Evolutionary conservation across 2,888 invertebrate genomes (phyloP), one percentile per base, ranked within the genome.

Genomic region (Agrotis clavis): DNA sequence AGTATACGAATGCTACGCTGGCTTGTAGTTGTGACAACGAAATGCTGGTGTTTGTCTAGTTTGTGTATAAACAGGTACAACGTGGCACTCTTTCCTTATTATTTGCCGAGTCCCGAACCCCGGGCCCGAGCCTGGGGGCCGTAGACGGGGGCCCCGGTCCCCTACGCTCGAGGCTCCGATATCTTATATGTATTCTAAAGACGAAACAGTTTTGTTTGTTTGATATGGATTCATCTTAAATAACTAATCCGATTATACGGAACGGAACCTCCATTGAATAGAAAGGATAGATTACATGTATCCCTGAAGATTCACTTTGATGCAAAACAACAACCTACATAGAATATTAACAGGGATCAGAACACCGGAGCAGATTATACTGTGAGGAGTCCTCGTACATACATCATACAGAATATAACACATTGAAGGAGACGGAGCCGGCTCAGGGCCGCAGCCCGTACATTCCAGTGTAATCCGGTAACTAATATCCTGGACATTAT

Each of bases 401-500:
- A n/a, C n/a, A n/a, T n/a, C 30, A 48, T 56, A 56, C 14, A 19
- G 4, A 48, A 56, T 50, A 54, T 25, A 72, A 73, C 19, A 54
- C 41, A 41, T 25, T 54, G 1, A 19, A 14, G 25, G 51, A 60
- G 13, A n/a, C 47, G 41, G 13, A 25, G 45, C 35, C 19, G 50
- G 50, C 41, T 51, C 30, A 14, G 35, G 30, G 16, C 19, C 68
- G 21, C 47, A 6, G 9, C 47, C 30, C 19, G 7, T 11, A 16
- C 4, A 18, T 19, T 6, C 21, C 4, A n/a, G 19, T 21, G 50
- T 47, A 74, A 61, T 69, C 61, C 50, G 4, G 45, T 61, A 50
- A 35, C 25, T 51, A 77, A 77, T 62, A 70, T 53, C 19, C 53
- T 21, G 51, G 61, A 62, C 41, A 62, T 77, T 57, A 77, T 74